A percentile compares a stretch with the other conserved stretches of the same genome.
Evolutionary conservation across 2,113 vertebrate species (phyloP).

Genomic region (Gulo gulo): DNA sequence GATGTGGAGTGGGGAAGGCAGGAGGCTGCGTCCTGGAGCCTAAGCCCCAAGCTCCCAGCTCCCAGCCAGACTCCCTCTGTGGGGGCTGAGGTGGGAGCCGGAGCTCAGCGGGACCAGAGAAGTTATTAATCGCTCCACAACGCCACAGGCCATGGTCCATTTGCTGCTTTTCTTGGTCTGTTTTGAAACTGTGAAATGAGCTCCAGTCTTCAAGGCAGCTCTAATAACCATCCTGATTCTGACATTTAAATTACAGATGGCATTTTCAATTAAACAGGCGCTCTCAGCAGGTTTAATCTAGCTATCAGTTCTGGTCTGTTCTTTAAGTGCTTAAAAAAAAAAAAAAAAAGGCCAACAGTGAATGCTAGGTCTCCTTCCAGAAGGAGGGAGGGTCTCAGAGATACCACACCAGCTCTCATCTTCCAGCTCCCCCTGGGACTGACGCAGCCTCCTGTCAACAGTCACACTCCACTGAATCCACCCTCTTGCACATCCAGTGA

Average conservation of each 20-base stretch:
- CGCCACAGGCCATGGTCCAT: slow-evolving; percentile 68
- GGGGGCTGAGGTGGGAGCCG: not conserved
- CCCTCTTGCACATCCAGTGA: not conserved
- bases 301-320: slow-evolving; percentile 86
- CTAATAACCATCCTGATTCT: slow-evolving; percentile 79
- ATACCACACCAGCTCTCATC: not conserved
- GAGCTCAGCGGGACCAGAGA: not conserved
- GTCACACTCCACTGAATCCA: not conserved
- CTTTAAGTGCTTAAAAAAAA: slow-evolving; percentile 79
- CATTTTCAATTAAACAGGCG: slow-evolving; percentile 85
- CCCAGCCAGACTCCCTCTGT: not conserved
- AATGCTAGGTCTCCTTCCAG: slow-evolving; percentile 66
- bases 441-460: not conserved
- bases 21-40: not conserved
- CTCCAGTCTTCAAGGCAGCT: slow-evolving; percentile 74
- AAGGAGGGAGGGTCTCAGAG: not conserved
- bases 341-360: slow-evolving; percentile 47
- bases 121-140: slow-evolving; percentile 62
- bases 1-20: not conserved
- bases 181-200: slow-evolving; percentile 85
- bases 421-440: not conserved
- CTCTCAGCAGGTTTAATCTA: slow-evolving; percentile 84
- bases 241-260: slow-evolving; percentile 88
- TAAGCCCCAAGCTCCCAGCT: not conserved
- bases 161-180: slow-evolving; percentile 76